Base-by-base conservation (phyloP, 2,797 vertebrate species). In the Gobio occitaniae region DNA sequence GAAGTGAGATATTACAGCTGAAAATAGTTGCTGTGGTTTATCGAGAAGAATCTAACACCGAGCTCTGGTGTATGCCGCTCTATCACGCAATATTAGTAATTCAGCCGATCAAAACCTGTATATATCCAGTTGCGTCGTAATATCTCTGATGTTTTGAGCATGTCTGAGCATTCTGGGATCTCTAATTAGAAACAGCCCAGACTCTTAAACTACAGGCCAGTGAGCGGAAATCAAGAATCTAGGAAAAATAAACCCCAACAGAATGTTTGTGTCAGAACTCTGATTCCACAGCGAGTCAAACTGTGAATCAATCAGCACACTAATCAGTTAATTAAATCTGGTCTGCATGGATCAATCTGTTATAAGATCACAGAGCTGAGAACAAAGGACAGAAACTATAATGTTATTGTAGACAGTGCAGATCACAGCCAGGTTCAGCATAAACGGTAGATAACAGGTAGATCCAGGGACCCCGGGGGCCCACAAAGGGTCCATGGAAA, bases 241-340 rank as follows among this genome's bases (percentile, higher is more conserved):
- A 74, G 47, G 70, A 68, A 52, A 63, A 83, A 44, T 38, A 54
- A 76, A 82, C n/a, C 2, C 56, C 17, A 25, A 36, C 8, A 10
- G 19, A 66, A 79, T 71, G 76, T 50, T 61, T 48, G 41, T 71
- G 74, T 21, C 25, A 32, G 66, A 48, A 70, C n/a, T 69, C 36
- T 36, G 38, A 84, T 71, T 61, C 65, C 50, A 70, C 41, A 38
- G n/a, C 1, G 63, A 54, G 16, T 78, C 82, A 59, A 83, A 83
- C 74, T 25, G 48, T 32, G 74, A 78, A 84, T 71, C 76, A 71
- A 84, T 84, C 83, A 44, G 6, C 54, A 79, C 12, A 84, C 12
- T 50, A 84, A 79, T 84, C 76, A 79, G 52, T 84, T 84, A 84
- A 84, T 84, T 70, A 79, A 79, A 79, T 84, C 83, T 50, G 47